These are phyloP conservation scores for Erannis defoliaria DNA, from an alignment of 2,888 invertebrate species.

Conservation along the genomic window DNA sequence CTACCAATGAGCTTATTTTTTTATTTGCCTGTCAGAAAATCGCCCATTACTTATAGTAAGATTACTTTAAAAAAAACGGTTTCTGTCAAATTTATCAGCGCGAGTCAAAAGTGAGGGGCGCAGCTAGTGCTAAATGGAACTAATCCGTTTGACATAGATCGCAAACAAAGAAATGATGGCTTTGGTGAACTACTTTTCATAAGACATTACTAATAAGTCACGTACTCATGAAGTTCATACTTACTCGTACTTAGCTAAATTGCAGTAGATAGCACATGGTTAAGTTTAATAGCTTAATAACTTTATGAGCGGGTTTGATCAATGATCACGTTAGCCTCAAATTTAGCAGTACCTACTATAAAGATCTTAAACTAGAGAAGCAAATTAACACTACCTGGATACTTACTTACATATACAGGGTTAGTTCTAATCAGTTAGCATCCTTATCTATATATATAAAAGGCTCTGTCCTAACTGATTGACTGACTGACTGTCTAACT, in stretches of 20 bases:
- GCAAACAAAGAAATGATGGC: constrained; percentile 17
- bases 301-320: constrained; percentile 47
- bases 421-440: too few relatives aligned
- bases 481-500: too few relatives aligned
- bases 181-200: constrained; percentile 18
- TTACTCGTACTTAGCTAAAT: constrained; percentile 22
- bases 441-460: too few relatives aligned
- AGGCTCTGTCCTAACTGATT: too few relatives aligned
- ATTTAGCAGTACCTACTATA: not conserved
- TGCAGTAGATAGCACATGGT: constrained; percentile 33
- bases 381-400: not conserved
- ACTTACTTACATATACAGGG: not conserved
- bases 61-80: too few relatives aligned
- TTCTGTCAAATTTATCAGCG: too few relatives aligned
- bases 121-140: constrained; percentile 15
- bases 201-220: constrained; percentile 27
- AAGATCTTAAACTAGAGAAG: not conserved
- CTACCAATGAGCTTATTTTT: too few relatives aligned
- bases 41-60: too few relatives aligned
- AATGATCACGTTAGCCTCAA: not conserved
- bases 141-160: constrained; percentile 13
- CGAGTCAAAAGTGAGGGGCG: too few relatives aligned
- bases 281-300: constrained; percentile 40
- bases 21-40: too few relatives aligned
- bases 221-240: constrained; percentile 16